phyloP scores from a whole-genome alignment of 2,888 invertebrate species.

The Barypeithes pellucidus region DNA sequence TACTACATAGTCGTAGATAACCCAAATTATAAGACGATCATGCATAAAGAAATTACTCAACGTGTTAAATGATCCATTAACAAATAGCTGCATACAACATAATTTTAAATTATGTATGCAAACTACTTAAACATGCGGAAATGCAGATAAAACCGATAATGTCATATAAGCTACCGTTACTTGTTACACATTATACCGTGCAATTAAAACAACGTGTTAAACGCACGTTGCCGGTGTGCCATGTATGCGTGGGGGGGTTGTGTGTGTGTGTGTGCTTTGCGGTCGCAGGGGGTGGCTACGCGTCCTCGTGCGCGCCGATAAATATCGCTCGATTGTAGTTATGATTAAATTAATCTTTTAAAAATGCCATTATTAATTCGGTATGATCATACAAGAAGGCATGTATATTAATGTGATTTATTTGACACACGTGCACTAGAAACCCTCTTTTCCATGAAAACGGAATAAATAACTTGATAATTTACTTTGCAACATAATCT shows the following conservation, averaged over 20 bases:
- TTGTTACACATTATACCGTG: slow-evolving; percentile 36
- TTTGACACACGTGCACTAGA: too few relatives aligned
- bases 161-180: slow-evolving; percentile 31
- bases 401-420: too few relatives aligned
- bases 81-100: slow-evolving; percentile 6
- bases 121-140: slow-evolving; percentile 38
- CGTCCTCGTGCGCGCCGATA: slow-evolving; percentile 8
- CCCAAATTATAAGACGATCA: too few relatives aligned
- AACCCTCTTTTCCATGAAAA: too few relatives aligned
- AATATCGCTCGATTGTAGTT: slow-evolving; percentile 26
- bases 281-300: slow-evolving; percentile 28
- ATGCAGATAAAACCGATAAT: slow-evolving; percentile 37
- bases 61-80: background rate
- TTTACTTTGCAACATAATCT: too few relatives aligned
- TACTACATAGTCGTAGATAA: too few relatives aligned
- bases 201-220: slow-evolving; percentile 35
- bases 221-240: slow-evolving; percentile 31
- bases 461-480: too few relatives aligned
- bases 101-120: slow-evolving; percentile 35
- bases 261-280: slow-evolving; percentile 31
- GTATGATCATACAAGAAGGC: too few relatives aligned
- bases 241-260: slow-evolving; percentile 20
- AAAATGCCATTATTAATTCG: background rate
- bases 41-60: background rate
- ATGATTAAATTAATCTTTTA: slow-evolving; percentile 12